These are phyloP conservation scores for Liopterus haemorrhoidalis DNA, from an alignment of 2,888 invertebrate species.

Conservation along the genomic window DNA sequence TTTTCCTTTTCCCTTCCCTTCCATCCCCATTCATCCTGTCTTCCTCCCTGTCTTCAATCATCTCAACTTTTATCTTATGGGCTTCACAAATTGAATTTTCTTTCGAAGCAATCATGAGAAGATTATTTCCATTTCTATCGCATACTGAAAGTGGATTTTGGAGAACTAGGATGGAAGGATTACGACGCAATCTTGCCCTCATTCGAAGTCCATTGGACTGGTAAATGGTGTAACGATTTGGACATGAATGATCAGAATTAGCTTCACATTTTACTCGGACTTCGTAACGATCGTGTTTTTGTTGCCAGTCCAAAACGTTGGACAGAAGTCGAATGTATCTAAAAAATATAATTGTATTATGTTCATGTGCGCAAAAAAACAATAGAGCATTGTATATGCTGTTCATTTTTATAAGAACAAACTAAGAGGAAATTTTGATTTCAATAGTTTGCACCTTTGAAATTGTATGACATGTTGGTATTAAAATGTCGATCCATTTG, in stretches of 20 bases:
- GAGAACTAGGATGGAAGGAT: slow-evolving; percentile 34
- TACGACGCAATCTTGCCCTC: slow-evolving; percentile 40
- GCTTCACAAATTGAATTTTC: background rate
- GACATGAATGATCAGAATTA: slow-evolving; percentile 34
- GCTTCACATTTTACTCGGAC: slow-evolving; percentile 52
- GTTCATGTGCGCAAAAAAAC: no score
- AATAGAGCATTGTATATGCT: no score
- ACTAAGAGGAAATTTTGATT: no score
- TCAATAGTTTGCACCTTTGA: no score
- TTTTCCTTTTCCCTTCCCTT: slow-evolving; percentile 16
- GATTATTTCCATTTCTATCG: slow-evolving; percentile 60
- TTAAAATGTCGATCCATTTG: no score
- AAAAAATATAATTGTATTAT: slow-evolving; percentile 28
- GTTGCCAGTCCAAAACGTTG: slow-evolving; percentile 88
- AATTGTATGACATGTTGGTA: no score
- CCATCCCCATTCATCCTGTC: no score
- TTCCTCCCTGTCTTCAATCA: slow-evolving; percentile 16
- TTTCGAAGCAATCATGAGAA: slow-evolving; percentile 62
- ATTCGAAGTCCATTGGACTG: slow-evolving; percentile 34
- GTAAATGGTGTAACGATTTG: slow-evolving; percentile 19
- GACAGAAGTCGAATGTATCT: slow-evolving; percentile 83
- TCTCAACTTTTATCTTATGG: slow-evolving; percentile 24
- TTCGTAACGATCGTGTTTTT: slow-evolving; percentile 43
- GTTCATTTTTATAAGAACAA: no score
- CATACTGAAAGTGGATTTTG: slow-evolving; percentile 43